Conservation (phyloP, 2,888 invertebrate genomes). For the Ecdyonurus torrentis region DNA sequence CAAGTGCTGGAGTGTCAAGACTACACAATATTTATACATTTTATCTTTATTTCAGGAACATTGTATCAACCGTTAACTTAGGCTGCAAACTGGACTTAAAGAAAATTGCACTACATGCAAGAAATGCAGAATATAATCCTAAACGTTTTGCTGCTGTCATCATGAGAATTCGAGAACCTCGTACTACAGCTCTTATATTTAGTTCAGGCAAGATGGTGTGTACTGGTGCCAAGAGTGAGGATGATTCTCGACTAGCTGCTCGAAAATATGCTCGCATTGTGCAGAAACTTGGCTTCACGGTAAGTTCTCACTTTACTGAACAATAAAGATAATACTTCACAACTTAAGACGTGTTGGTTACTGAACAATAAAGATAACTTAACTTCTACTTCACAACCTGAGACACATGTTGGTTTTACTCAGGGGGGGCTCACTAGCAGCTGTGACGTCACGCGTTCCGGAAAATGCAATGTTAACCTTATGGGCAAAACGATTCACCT, state of each 20-base stretch:
- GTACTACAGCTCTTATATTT: conserved; percentile 68
- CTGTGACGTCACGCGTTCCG: too few relatives aligned
- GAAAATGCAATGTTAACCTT: too few relatives aligned
- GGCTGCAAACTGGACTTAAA: conserved; percentile 91
- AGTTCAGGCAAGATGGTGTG: conserved; percentile 79
- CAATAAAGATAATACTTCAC: too few relatives aligned
- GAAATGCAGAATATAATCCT: conserved; percentile 98
- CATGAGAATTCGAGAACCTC: conserved; percentile 72
- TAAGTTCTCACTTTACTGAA: too few relatives aligned
- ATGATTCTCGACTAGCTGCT: conserved; percentile 58
- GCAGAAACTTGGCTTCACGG: conserved; percentile 60
- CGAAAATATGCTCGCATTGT: conserved; percentile 68
- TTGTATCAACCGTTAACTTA: conserved; percentile 94
- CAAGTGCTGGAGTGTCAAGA: not conserved
- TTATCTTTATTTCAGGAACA: conserved; percentile 50
- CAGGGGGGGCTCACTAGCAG: too few relatives aligned
- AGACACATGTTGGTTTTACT: too few relatives aligned
- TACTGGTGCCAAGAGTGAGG: conserved; percentile 73
- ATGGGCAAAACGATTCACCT: too few relatives aligned
- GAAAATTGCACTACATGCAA: conserved; percentile 90
- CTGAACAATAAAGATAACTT: too few relatives aligned
- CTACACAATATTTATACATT: too few relatives aligned
- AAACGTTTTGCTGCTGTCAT: conserved; percentile 98
- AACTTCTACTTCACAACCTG: too few relatives aligned
- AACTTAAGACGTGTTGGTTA: too few relatives aligned